These are phyloP conservation scores for Chondrosia reniformis DNA, from an alignment of 37 sponge, comb jelly and placozoan species.

Conservation along the genomic window DNA sequence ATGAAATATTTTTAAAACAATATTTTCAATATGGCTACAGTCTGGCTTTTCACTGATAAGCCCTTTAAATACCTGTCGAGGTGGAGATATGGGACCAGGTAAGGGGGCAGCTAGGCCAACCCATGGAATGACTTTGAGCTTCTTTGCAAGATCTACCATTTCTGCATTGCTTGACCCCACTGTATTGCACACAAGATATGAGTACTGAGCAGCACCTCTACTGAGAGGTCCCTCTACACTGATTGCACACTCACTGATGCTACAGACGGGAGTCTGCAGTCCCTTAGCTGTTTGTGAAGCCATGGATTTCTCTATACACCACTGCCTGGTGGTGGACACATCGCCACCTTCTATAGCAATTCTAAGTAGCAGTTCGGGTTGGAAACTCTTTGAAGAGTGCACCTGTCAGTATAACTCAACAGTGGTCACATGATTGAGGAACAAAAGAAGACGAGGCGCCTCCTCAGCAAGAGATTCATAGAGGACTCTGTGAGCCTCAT, in stretches of 20 bases:
- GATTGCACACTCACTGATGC: not conserved
- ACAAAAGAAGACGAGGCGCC: slow-evolving; percentile 48
- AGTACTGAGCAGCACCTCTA: not conserved
- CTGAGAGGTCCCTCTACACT: not conserved
- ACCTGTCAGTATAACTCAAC: slow-evolving; percentile 28
- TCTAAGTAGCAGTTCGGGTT: not conserved
- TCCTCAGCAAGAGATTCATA: slow-evolving; percentile 44
- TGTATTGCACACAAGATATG: slow-evolving; percentile 56
- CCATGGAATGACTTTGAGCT: slow-evolving; percentile 65
- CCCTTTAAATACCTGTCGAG: not conserved
- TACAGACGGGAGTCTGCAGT: not conserved
- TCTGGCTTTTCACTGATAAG: not conserved
- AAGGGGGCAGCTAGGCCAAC: slow-evolving; percentile 67
- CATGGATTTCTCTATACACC: too few species aligned
- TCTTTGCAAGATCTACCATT: slow-evolving; percentile 8
- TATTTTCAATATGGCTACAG: not conserved
- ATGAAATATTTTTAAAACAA: not conserved
- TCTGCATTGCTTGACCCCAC: slow-evolving; percentile 34
- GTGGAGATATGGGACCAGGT: not conserved
- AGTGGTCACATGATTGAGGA: slow-evolving; percentile 44
- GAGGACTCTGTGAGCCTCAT: slow-evolving; percentile 27
- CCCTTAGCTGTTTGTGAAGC: too few species aligned
- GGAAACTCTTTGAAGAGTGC: not conserved
- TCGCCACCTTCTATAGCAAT: not conserved
- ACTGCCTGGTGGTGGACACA: not conserved